A percentile compares a stretch with the other conserved stretches of the same genome.
These are phyloP conservation scores for Elysia crispata DNA, from an alignment of 2,888 invertebrate species.

Conservation along the genomic window DNA sequence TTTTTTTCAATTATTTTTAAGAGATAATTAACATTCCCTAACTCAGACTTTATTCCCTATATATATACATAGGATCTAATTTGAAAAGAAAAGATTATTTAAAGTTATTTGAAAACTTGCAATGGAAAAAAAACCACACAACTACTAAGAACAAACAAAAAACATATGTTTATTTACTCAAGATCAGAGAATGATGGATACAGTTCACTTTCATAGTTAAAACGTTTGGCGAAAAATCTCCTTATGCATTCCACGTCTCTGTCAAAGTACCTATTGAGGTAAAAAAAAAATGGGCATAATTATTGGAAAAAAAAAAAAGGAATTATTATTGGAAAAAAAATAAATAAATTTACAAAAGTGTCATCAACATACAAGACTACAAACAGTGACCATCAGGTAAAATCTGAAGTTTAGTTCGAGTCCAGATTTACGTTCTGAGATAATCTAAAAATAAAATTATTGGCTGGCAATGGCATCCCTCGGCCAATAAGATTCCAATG, in stretches of 20 bases:
- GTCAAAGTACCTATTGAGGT: slow-evolving; percentile 87
- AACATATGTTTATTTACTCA: slow-evolving; percentile 67
- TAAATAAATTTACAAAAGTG: background rate
- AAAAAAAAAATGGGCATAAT: background rate
- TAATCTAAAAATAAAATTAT: background rate
- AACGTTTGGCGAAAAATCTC: slow-evolving; percentile 93
- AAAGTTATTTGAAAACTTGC: no score
- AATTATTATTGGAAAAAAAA: background rate
- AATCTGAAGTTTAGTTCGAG: no score
- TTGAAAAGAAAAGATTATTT: no score
- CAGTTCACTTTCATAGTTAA: slow-evolving; percentile 89
- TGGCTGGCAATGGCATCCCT: no score
- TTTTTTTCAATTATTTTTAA: no score
- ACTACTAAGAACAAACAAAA: background rate
- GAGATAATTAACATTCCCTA: no score
- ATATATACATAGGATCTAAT: no score
- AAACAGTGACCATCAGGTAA: no score
- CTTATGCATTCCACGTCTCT: slow-evolving; percentile 95
- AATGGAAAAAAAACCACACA: no score
- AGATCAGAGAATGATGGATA: slow-evolving; percentile 78
- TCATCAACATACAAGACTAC: no score
- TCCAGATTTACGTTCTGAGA: background rate
- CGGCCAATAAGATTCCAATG: no score
- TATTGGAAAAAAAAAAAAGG: background rate
- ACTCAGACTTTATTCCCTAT: no score